Evolutionary conservation across 2,888 invertebrate species (phyloP).

Genomic region (Axea sp.): DNA sequence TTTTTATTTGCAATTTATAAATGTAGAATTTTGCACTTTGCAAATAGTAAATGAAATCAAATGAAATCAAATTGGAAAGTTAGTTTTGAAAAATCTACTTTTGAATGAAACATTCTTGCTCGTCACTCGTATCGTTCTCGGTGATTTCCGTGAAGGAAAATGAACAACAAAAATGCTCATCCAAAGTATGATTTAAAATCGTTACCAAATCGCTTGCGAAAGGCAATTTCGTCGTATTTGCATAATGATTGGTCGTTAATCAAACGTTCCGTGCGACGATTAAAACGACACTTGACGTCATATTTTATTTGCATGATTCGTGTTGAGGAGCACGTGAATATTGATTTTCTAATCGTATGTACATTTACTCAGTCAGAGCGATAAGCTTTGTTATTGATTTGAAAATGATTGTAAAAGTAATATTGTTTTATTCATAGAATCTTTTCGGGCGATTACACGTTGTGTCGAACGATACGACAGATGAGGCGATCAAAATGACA

Average conservation of each 20-base stretch:
- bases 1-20: too few species aligned
- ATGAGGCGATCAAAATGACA: conserved; percentile 18
- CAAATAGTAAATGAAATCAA: too few species aligned
- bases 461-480: background rate
- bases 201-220: too few species aligned
- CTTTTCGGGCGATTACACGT: conserved; percentile 9
- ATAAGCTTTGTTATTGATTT: conserved; percentile 37
- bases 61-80: too few species aligned
- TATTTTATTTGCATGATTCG: conserved; percentile 16
- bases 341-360: conserved; percentile 45
- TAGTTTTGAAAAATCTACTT: too few species aligned
- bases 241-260: conserved; percentile 15
- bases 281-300: conserved; percentile 13
- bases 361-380: conserved; percentile 12
- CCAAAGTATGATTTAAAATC: too few species aligned
- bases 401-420: conserved; percentile 36
- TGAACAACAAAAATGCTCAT: too few species aligned
- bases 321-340: conserved; percentile 6
- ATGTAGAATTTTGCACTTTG: too few species aligned
- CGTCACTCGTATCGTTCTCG: too few species aligned
- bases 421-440: conserved; percentile 36
- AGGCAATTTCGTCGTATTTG: conserved; percentile 7
- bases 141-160: too few species aligned
- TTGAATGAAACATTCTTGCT: too few species aligned
- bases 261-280: conserved; percentile 1